These are phyloP conservation scores for Ephialtes manifestator DNA, from an alignment of 2,888 invertebrate genomes.

Conservation along the genomic window DNA sequence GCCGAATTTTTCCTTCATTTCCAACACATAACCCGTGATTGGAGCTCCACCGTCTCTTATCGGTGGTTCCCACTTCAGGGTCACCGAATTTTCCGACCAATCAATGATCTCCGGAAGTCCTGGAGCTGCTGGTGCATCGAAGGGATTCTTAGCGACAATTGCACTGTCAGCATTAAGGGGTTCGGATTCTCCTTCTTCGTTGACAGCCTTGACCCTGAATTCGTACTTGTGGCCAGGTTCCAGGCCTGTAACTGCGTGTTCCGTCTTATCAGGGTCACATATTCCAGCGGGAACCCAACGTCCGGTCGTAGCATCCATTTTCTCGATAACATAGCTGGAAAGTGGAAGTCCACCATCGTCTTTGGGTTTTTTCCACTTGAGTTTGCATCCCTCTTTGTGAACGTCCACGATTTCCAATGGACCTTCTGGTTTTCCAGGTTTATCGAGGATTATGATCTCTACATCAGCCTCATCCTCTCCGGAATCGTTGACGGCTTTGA, in stretches of 20 bases:
- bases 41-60: constrained; percentile 97
- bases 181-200: constrained; percentile 98
- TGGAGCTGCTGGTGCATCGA: constrained; percentile 94
- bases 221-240: constrained; percentile 98
- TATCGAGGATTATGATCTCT: constrained; percentile 95
- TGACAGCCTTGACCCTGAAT: constrained; percentile 98
- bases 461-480: constrained; percentile 98
- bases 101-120: constrained; percentile 96
- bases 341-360: constrained; percentile 98
- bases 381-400: constrained; percentile 96
- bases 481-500: constrained; percentile 96
- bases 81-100: constrained; percentile 96
- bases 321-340: constrained; percentile 96
- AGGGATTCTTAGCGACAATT: constrained; percentile 98
- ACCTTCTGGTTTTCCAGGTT: constrained; percentile 95
- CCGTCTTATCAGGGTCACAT: constrained; percentile 93
- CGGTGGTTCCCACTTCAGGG: constrained; percentile 96
- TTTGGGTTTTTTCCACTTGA: constrained; percentile 97
- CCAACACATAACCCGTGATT: constrained; percentile 96
- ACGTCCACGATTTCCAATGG: constrained; percentile 96
- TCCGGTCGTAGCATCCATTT: constrained; percentile 96
- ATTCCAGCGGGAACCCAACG: constrained; percentile 96
- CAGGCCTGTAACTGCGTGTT: constrained; percentile 94
- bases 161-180: constrained; percentile 96
- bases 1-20: constrained; percentile 96